A percentile compares a stretch with the other conserved stretches of the same genome.
phyloP scores from a whole-genome alignment of 2,888 invertebrate species.

The Limulus polyphemus region DNA sequence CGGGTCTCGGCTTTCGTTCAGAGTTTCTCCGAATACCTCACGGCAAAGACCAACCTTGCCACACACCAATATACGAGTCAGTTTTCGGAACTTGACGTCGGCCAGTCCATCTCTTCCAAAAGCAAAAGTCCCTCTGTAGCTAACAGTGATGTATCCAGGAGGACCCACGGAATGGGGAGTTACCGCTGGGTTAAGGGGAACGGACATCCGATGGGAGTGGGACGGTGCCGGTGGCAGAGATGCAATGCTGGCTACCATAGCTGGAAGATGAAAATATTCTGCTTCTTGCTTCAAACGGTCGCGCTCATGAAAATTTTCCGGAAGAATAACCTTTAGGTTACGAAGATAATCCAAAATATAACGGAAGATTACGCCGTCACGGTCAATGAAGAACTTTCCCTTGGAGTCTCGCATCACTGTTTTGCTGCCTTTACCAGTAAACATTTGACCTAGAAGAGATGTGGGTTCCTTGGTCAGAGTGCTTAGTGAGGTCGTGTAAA shows the following conservation, averaged over 20 bases:
- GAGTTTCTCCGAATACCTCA: conserved; percentile 88
- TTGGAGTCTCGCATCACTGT: conserved; percentile 33
- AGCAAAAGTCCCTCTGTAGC: conserved; percentile 95
- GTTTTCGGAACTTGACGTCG: conserved; percentile 95
- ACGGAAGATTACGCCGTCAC: conserved; percentile 93
- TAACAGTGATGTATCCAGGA: conserved; percentile 77
- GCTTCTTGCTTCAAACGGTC: conserved; percentile 44
- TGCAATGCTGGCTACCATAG: conserved; percentile 46
- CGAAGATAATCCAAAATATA: conserved; percentile 92
- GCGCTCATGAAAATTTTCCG: conserved; percentile 75
- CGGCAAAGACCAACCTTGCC: conserved; percentile 88
- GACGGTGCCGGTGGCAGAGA: not conserved
- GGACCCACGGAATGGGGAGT: conserved; percentile 16
- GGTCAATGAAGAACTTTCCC: conserved; percentile 64
- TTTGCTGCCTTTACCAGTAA: conserved; percentile 44
- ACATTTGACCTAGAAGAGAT: conserved; percentile 63
- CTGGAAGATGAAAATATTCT: conserved; percentile 52
- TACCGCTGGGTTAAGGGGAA: too few relatives aligned
- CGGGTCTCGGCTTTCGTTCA: conserved; percentile 95
- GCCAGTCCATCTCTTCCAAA: conserved; percentile 96
- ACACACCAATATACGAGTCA: conserved; percentile 88
- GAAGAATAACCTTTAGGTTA: conserved; percentile 67
- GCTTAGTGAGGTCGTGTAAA: conserved; percentile 74
- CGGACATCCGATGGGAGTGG: not conserved
- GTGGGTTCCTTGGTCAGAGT: conserved; percentile 68